Conservation (phyloP, 37 sponge, comb jelly and placozoan species). For the Chondrilla cf. caribensis region DNA sequence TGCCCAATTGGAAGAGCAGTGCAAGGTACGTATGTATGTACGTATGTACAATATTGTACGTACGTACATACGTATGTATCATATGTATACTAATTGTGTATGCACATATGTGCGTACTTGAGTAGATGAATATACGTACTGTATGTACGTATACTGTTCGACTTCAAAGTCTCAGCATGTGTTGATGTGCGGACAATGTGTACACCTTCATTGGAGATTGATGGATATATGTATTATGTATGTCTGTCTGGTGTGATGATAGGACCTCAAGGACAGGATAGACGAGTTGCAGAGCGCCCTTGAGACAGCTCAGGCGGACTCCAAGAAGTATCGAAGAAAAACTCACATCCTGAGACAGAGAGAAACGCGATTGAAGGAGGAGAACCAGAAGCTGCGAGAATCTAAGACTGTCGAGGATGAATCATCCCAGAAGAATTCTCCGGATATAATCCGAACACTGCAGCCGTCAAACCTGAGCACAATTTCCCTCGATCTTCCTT, state of each 20-base stretch:
- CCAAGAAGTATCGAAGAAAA: background rate
- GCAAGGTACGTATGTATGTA: conserved; percentile 12
- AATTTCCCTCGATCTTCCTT: background rate
- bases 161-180: too few relatives aligned
- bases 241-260: background rate
- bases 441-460: too few relatives aligned
- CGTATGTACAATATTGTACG: background rate
- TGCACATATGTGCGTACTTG: background rate
- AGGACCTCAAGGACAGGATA: conserved; percentile 21
- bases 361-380: background rate
- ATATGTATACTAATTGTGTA: background rate
- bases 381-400: conserved; percentile 1
- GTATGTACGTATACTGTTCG: background rate
- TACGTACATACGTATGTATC: background rate
- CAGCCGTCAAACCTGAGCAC: background rate
- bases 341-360: background rate
- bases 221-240: too few relatives aligned
- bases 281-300: conserved; percentile 1
- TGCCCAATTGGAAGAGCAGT: conserved; percentile 12
- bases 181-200: background rate
- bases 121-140: background rate
- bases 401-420: background rate
- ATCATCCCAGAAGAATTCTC: background rate
- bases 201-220: background rate
- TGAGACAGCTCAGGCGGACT: background rate